Percentiles rank a stretch among this genome's conserved stretches.
Evolutionary conservation across 1,140 invertebrate genomes (phyloP).

Genomic region (Antheraea mylitta): DNA sequence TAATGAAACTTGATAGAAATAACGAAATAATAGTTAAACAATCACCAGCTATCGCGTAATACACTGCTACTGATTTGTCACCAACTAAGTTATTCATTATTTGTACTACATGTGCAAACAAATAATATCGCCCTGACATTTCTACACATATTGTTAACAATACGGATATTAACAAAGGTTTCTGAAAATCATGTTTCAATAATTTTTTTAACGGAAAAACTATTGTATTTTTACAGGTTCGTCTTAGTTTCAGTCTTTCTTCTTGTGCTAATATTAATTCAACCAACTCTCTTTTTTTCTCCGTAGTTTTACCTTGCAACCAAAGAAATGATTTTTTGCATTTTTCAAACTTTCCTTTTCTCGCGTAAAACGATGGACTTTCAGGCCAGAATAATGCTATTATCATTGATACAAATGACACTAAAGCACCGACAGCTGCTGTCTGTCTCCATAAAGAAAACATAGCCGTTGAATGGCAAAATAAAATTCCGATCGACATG

Average conservation of each 20-base stretch:
- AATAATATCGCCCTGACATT: constrained; percentile 38
- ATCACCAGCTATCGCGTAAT: constrained; percentile 39
- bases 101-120: constrained; percentile 37
- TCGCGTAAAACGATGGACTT: constrained; percentile 41
- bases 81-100: constrained; percentile 40
- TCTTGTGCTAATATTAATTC: constrained; percentile 23
- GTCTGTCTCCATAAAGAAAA: constrained; percentile 40
- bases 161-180: constrained; percentile 34
- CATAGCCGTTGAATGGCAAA: constrained; percentile 32
- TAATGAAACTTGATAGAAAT: constrained; percentile 27
- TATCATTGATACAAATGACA: constrained; percentile 26
- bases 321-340: constrained; percentile 29
- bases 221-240: neutral
- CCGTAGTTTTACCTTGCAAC: constrained; percentile 27
- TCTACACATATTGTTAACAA: constrained; percentile 37
- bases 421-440: constrained; percentile 22
- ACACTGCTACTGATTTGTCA: constrained; percentile 34
- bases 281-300: constrained; percentile 25
- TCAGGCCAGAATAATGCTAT: constrained; percentile 38
- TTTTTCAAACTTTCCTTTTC: constrained; percentile 35
- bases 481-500: constrained; percentile 29
- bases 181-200: constrained; percentile 34
- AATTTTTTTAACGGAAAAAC: constrained; percentile 5
- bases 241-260: constrained; percentile 4
- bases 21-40: constrained; percentile 31